Base-by-base conservation (phyloP, 2,113 vertebrate genomes). In the Tympanuchus pallidicinctus region DNA sequence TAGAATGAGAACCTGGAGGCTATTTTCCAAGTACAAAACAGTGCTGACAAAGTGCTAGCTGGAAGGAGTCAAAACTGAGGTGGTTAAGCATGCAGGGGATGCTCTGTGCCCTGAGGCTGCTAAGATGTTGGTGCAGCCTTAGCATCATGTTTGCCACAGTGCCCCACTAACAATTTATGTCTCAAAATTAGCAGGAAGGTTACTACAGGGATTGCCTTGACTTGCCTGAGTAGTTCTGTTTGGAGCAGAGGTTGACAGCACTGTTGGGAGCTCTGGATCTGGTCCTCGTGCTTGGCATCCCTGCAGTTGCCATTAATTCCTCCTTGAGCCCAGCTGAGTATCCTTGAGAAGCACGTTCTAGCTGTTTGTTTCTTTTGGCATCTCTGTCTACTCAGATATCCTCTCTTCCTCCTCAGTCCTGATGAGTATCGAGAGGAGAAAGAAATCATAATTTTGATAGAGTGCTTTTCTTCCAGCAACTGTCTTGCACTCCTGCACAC, bases 391-490 rank as follows among this genome's bases (percentile, higher is more conserved):
- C 80, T 85, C 77, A 50, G 48, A 24, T 50, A 24, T 65, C 34
- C 63, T 74, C 50, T 91, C 61, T 45, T 86, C 61, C 92, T 93
- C 40, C 83, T 82, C 45, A 81, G 57, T 22, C 20, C 60, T 82
- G 79, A 95, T 83, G 78, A 80, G 89, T 63, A 80, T 93, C 8
- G 0, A 95, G 86, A 79, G 87, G 78, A 89, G 76, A 83, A 67
- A 77, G 67, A 74, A 85, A 87, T 90, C 72, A 60, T 80, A 30
- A 1, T 87, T 95, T 92, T 66, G 92, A 86, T 75, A 67, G 90
- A 93, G 95, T 82, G 83, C 77, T 78, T 6, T 91, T 94, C 88
- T 73, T 85, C 27, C 82, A 91, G 87, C 89, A 54, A 24, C 76
- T 11, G 32, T 65, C 87, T 88, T 63, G 6, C 86, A 0, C 70